These are phyloP conservation scores for Argya squamiceps DNA, from an alignment of 2,797 vertebrate genomes.

Conservation along the genomic window DNA sequence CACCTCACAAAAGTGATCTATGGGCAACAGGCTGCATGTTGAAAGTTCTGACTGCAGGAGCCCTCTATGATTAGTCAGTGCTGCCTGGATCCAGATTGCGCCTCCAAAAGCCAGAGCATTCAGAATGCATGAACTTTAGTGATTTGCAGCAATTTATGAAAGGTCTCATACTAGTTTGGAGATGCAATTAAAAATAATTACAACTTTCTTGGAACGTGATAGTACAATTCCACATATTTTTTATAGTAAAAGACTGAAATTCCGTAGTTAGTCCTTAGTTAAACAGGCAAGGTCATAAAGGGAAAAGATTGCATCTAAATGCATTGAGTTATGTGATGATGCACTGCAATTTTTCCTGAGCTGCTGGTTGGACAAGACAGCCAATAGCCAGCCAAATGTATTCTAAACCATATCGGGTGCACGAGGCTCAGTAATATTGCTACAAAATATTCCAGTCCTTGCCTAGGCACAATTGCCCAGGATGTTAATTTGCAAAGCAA, in stretches of 20 bases:
- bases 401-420: not conserved
- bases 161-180: not conserved
- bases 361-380: not conserved
- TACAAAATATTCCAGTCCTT: not conserved
- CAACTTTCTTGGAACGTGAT: not conserved
- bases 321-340: not conserved
- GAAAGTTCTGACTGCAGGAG: not conserved
- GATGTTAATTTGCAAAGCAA: not conserved
- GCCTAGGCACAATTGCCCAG: not conserved
- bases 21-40: not conserved
- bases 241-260: not conserved
- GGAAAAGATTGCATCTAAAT: not conserved
- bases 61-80: not conserved
- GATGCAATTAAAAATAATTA: not conserved
- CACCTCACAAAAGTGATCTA: not conserved
- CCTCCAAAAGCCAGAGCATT: not conserved
- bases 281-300: not conserved
- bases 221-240: not conserved
- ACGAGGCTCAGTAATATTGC: not conserved
- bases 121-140: not conserved
- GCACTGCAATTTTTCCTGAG: not conserved
- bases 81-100: not conserved
- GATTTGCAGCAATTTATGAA: not conserved
- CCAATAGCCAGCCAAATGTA: not conserved
- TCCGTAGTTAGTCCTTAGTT: not conserved